Conservation (phyloP, 1,140 invertebrate genomes). For the Drosophila varians region DNA sequence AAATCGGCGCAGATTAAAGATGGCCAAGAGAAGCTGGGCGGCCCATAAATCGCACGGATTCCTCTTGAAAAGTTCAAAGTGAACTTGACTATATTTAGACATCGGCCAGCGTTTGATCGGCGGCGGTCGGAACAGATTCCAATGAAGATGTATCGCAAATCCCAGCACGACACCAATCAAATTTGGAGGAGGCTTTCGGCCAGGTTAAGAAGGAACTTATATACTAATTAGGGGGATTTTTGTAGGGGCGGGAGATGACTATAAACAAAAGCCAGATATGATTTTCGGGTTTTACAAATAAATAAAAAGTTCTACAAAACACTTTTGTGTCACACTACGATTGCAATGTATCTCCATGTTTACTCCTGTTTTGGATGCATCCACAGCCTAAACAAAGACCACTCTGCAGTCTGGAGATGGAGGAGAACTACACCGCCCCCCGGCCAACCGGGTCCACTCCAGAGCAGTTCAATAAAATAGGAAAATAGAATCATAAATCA, state of each 20-base stretch:
- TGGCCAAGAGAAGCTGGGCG: slow-evolving; percentile 40
- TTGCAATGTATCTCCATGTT: slow-evolving; percentile 26
- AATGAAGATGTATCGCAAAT: slow-evolving; percentile 58
- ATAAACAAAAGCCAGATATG: slow-evolving; percentile 2
- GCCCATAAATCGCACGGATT: slow-evolving; percentile 49
- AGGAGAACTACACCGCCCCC: slow-evolving; percentile 34
- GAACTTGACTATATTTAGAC: slow-evolving; percentile 51
- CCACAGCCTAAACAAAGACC: slow-evolving; percentile 39
- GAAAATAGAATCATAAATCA: slow-evolving; percentile 81
- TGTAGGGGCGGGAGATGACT: neutral
- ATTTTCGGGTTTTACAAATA: neutral
- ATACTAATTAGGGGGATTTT: neutral
- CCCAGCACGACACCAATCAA: slow-evolving; percentile 40
- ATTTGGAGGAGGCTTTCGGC: neutral
- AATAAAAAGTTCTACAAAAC: neutral
- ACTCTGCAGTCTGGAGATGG: too few species aligned
- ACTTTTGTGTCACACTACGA: slow-evolving; percentile 1
- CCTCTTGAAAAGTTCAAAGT: slow-evolving; percentile 63
- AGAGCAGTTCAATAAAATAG: slow-evolving; percentile 67
- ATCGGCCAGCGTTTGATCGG: slow-evolving; percentile 36
- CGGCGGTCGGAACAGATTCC: slow-evolving; percentile 4
- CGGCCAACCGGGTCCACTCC: too few species aligned
- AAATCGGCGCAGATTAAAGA: slow-evolving; percentile 47
- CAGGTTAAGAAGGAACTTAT: neutral
- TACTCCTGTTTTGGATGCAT: slow-evolving; percentile 41